Evolutionary conservation across 1,140 invertebrate species (phyloP).

Genomic region (Drosophila kanapiae): DNA sequence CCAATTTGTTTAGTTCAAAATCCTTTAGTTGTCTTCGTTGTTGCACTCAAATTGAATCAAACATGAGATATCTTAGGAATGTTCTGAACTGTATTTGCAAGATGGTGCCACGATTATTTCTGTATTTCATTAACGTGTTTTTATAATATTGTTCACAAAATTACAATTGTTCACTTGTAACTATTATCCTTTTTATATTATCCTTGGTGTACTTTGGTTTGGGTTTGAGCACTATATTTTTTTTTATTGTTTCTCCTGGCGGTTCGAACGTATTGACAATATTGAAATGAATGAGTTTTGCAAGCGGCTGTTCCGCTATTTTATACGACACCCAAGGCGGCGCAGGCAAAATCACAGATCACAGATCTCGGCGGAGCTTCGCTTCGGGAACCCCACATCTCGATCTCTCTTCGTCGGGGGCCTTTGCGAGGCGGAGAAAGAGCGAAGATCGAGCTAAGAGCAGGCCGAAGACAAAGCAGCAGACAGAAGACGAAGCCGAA

Average conservation of each 20-base stretch:
- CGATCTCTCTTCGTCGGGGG: slow-evolving; percentile 32
- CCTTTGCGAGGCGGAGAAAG: slow-evolving; percentile 16
- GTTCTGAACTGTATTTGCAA: slow-evolving; percentile 84
- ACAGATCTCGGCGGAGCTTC: slow-evolving; percentile 23
- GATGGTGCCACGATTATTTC: slow-evolving; percentile 77
- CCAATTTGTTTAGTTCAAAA: slow-evolving; percentile 5
- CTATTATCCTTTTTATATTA: slow-evolving; percentile 9
- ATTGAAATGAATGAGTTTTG: slow-evolving; percentile 75
- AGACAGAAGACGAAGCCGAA: not conserved
- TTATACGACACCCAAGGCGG: slow-evolving; percentile 61
- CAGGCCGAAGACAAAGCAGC: not conserved
- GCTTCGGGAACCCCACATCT: slow-evolving; percentile 39
- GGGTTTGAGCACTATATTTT: slow-evolving; percentile 26
- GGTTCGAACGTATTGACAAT: slow-evolving; percentile 69
- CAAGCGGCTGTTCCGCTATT: slow-evolving; percentile 54
- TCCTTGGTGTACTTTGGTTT: slow-evolving; percentile 3
- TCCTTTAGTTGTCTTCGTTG: slow-evolving; percentile 23
- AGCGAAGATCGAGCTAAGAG: slow-evolving; percentile 33
- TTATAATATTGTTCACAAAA: slow-evolving; percentile 28
- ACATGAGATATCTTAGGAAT: slow-evolving; percentile 50
- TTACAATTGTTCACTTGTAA: slow-evolving; percentile 1
- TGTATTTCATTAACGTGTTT: slow-evolving; percentile 84
- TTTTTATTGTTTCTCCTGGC: slow-evolving; percentile 3
- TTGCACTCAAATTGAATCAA: slow-evolving; percentile 21
- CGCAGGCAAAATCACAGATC: slow-evolving; percentile 39